Conservation (phyloP, 1,140 invertebrate species). For the Sitobion miscanthi region DNA sequence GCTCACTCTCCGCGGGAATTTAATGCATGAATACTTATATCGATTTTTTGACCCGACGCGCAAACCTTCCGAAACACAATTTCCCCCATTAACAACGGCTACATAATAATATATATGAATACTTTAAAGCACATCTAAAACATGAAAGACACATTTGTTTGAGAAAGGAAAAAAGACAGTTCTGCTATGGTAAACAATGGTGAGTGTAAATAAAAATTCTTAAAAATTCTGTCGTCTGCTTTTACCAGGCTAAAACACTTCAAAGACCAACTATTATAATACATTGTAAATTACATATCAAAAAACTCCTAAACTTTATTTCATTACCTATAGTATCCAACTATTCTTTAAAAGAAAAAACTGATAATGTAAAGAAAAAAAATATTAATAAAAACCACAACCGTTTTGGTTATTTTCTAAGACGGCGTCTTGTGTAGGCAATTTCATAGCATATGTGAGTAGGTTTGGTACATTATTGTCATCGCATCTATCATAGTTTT, state of each 20-base stretch:
- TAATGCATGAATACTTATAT: not conserved
- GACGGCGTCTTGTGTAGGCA: not conserved
- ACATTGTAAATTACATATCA: not conserved
- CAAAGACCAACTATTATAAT: not conserved
- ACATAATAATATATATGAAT: not conserved
- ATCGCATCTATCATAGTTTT: not conserved
- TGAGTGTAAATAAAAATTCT: not conserved
- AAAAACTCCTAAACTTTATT: not conserved
- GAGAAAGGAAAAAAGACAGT: not conserved
- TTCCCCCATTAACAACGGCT: not conserved
- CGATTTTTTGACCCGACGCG: not conserved
- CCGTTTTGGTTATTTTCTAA: not conserved
- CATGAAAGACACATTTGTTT: conserved; percentile 7
- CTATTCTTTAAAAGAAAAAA: not conserved
- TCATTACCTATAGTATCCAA: not conserved
- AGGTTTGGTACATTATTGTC: too few species aligned
- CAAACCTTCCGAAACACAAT: not conserved
- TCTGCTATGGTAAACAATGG: not conserved
- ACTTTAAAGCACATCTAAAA: not conserved
- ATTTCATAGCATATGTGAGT: not conserved
- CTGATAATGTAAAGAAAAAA: not conserved
- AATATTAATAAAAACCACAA: not conserved
- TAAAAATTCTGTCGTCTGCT: not conserved
- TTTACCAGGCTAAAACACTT: not conserved
- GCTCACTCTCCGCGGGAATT: not conserved